These are phyloP conservation scores for Apamea anceps DNA, from an alignment of 2,888 invertebrate genomes.

Conservation along the genomic window DNA sequence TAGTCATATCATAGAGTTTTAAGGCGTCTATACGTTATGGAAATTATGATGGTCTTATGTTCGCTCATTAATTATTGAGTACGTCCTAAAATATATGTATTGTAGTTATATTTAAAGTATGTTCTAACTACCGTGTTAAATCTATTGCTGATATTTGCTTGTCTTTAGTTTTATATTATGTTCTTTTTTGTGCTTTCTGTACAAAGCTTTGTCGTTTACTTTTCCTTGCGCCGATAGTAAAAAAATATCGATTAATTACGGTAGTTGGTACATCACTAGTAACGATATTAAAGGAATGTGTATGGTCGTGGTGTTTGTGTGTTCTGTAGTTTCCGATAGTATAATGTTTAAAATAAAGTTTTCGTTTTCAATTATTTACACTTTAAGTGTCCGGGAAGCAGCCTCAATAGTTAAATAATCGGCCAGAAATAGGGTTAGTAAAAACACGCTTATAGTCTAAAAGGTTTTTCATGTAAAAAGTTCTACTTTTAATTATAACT, in stretches of 20 bases:
- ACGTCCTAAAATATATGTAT: constrained; percentile 76
- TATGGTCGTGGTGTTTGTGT: constrained; percentile 50
- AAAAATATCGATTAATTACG: constrained; percentile 40
- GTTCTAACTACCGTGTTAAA: constrained; percentile 43
- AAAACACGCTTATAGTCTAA: neutral
- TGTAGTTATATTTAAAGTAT: constrained; percentile 46
- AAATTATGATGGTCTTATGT: constrained; percentile 68
- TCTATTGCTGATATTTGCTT: constrained; percentile 34
- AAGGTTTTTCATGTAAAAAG: neutral
- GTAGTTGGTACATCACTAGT: constrained; percentile 57
- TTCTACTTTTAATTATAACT: constrained; percentile 2
- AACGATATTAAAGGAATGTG: constrained; percentile 40
- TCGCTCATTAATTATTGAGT: constrained; percentile 77
- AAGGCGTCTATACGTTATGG: constrained; percentile 62
- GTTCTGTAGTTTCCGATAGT: constrained; percentile 38
- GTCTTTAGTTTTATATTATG: constrained; percentile 22
- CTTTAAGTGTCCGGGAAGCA: neutral
- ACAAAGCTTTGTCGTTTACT: constrained; percentile 38
- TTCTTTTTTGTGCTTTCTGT: constrained; percentile 33
- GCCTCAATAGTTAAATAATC: neutral
- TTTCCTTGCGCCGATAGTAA: constrained; percentile 14
- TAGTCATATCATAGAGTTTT: constrained; percentile 79
- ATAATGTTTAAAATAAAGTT: neutral
- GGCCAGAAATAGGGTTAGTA: neutral
- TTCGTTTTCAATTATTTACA: neutral